A percentile compares a stretch with the other conserved stretches of the same genome.
phyloP scores from a whole-genome alignment of 2,888 invertebrate species.

The Ypsolopha sequella region DNA sequence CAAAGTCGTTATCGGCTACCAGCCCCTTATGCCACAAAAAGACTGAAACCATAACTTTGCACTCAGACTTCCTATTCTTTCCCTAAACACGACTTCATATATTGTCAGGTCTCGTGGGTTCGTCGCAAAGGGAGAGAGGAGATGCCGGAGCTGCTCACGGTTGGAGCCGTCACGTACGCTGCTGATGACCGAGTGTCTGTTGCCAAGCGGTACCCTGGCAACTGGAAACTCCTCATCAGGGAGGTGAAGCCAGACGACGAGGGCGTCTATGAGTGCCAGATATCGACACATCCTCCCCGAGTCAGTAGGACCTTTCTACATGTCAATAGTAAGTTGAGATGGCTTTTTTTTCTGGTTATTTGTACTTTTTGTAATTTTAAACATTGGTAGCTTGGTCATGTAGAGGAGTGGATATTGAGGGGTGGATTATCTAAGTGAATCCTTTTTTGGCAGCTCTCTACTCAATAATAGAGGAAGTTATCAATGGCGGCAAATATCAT shows the following conservation, averaged over 20 bases:
- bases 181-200: conserved; percentile 76
- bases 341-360: too few species aligned
- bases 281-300: conserved; percentile 78
- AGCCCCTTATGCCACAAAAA: too few species aligned
- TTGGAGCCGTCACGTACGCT: conserved; percentile 77
- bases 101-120: conserved; percentile 76
- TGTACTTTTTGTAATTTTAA: too few species aligned
- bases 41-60: not conserved
- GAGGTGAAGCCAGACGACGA: conserved; percentile 76
- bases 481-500: too few species aligned
- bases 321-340: conserved; percentile 70
- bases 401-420: too few species aligned
- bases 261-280: conserved; percentile 79
- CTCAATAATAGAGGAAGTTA: too few species aligned
- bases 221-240: conserved; percentile 74
- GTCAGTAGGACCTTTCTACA: conserved; percentile 76
- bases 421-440: too few species aligned
- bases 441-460: too few species aligned
- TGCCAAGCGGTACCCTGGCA: conserved; percentile 72
- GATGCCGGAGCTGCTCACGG: conserved; percentile 77
- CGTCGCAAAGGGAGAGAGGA: conserved; percentile 68
- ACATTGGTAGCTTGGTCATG: too few species aligned
- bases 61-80: not conserved
- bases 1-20: too few species aligned
- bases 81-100: not conserved